These are phyloP conservation scores for Felis chaus DNA, from an alignment of 2,113 vertebrate genomes.

Conservation along the genomic window DNA sequence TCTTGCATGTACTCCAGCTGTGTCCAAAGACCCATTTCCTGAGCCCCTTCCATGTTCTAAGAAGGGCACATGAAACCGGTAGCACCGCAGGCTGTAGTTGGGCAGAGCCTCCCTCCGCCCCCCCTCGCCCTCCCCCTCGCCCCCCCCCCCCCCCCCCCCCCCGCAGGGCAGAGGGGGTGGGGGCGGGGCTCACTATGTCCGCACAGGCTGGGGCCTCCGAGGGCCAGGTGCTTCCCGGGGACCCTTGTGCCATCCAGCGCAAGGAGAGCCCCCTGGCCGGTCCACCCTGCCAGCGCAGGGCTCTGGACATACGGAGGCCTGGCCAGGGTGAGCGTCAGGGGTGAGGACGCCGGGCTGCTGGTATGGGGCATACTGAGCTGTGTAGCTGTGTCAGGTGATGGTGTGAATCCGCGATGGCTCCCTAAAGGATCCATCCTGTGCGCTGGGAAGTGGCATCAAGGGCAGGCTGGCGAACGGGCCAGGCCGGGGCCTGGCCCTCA, in stretches of 20 bases:
- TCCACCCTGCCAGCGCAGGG: background rate
- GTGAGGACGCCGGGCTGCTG: background rate
- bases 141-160: too few relatives aligned
- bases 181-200: background rate
- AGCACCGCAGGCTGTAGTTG: background rate
- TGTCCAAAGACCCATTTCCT: background rate
- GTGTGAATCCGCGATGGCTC: background rate
- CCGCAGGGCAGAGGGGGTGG: background rate
- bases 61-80: background rate
- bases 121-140: too few relatives aligned
- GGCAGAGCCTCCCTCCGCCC: too few relatives aligned
- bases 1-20: background rate
- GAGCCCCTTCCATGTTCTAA: background rate
- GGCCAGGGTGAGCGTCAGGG: background rate
- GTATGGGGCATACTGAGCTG: background rate
- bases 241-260: too few relatives aligned
- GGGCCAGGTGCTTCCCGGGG: background rate
- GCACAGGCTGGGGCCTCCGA: background rate
- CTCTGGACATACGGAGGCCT: background rate
- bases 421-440: background rate
- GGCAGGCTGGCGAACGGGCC: accelerated
- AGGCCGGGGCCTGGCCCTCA: background rate
- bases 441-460: background rate
- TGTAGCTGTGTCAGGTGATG: background rate
- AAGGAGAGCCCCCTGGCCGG: background rate